Base-by-base conservation (phyloP, 2,888 invertebrate genomes). In the Drosophila dives region DNA sequence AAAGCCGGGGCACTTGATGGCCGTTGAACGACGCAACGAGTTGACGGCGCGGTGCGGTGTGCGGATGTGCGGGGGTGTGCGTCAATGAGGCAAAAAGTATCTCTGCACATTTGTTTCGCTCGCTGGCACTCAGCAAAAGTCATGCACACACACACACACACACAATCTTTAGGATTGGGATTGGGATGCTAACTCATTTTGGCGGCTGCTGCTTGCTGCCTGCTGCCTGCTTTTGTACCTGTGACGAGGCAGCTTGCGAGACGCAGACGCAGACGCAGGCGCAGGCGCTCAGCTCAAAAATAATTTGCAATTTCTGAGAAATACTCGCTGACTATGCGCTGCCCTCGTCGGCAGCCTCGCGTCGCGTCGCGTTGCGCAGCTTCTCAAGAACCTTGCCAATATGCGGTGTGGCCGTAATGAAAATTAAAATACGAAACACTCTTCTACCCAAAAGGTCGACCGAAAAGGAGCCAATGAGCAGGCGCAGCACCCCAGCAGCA, bases 291-390 rank as follows among this genome's bases (percentile, higher is more conserved):
- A 71, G 70, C 80, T 81, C 86, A 91, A 83, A 89, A 90, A 91
- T 91, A 91, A 91, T 91, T 91, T 91, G 87, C 90, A 90, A 89
- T 89, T 91, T 91, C 91, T 90, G 84, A 91, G 91, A 91, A 91
- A 86, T 89, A 82, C 87, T 82, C 80, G 78, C 63, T 77, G 83
- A 77, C 83, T 81, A 81, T 81, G 76, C 67, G 77, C 83, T 71
- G 79, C 75, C 53, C 29, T 26, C 63, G 51, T 33, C 48, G 60
- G 26, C 26, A 17, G 17, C 8, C 17, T 17, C 38, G 17, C 38
- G 8, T 38, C 38, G 38, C 38, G 17, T 17, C 17, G 38, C 74
- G 65, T n/a, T 50, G 64, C 77, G 81, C 73, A 76, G 81, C 76
- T 90, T 91, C 83, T 77, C 75, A 88, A 82, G 89, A 90, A 90